Conservation (phyloP, 1,140 invertebrate species). For the Heterodera schachtii region DNA sequence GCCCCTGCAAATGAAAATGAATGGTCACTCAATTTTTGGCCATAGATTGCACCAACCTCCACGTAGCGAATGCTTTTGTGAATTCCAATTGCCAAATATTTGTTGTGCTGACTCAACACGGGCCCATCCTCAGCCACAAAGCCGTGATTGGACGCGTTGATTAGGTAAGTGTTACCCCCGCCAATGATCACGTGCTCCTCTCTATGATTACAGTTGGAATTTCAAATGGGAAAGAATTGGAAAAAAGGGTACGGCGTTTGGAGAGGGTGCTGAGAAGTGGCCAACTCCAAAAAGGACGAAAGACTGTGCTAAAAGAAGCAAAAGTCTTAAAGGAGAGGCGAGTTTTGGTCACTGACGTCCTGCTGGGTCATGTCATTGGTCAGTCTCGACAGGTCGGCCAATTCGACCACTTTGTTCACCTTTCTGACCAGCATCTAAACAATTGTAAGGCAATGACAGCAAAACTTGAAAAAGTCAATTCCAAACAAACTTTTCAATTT, state of each 20-base stretch:
- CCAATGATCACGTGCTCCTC: slow-evolving; percentile 27
- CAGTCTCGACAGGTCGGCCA: slow-evolving; percentile 32
- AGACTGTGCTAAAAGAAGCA: slow-evolving; percentile 30
- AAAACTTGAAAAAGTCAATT: background rate
- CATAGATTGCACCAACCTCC: background rate
- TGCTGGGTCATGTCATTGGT: slow-evolving; percentile 34
- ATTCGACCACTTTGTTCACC: slow-evolving; percentile 34
- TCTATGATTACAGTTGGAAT: background rate
- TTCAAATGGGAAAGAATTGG: background rate
- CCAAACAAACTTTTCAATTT: background rate
- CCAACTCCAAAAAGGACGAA: slow-evolving; percentile 38
- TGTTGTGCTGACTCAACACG: slow-evolving; percentile 23
- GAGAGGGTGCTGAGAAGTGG: slow-evolving; percentile 30
- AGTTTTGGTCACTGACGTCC: background rate
- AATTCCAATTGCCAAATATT: slow-evolving; percentile 44
- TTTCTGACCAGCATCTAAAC: slow-evolving; percentile 36
- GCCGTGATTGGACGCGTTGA: slow-evolving; percentile 17
- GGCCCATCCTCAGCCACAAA: slow-evolving; percentile 33
- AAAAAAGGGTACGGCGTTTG: slow-evolving; percentile 31
- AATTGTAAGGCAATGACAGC: background rate
- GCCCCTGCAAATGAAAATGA: slow-evolving; percentile 2
- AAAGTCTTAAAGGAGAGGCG: background rate
- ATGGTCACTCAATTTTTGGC: background rate
- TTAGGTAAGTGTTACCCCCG: slow-evolving; percentile 34
- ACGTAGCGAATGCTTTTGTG: slow-evolving; percentile 45